Base-by-base conservation (phyloP, 2,113 vertebrate genomes). In the Dasypus novemcinctus region DNA sequence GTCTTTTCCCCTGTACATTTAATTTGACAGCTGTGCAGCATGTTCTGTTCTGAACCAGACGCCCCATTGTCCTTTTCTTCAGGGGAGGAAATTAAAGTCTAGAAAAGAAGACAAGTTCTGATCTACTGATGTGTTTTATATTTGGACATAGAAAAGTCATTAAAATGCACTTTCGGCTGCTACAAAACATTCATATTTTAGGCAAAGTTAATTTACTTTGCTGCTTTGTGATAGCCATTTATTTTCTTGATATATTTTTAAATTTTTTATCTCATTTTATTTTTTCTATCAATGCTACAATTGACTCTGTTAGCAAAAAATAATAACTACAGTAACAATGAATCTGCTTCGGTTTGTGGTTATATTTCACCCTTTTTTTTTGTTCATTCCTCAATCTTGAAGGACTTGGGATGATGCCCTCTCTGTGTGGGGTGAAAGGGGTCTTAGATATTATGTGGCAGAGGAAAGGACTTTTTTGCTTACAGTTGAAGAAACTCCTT, bases 31-130 rank as follows among this genome's bases (percentile, higher is more conserved):
- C 41, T 2, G 2, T 43, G 57, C 23, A 31, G 63, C 54, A 69
- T 18, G 13, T 46, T 96, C 87, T 83, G 52, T 90, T 94, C 90
- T 31, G 5, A 93, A 91, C 94, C 93, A 96, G 91, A 68, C 0
- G 1, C 87, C 68, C 92, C 93, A 72, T 92, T 79, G 92, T 93
- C 71, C 90, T 59, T 96, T 95, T 96, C 90, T 87, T 97, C 93
- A 83, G 80, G 87, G 59, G 82, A 96, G 92, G 94, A 97, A 97
- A 96, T 93, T 96, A 92, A 96, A 96, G 90, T 96, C 87, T 92
- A 78, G 87, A 36, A 89, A 86, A 87, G 87, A 87, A 86, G 83
- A 79, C 68, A 52, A 63, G 54, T 36, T 66, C 83, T 64, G 36
- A 38, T 79, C 63, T 83, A 41, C 64, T 29, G 78, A 66, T 83